These are phyloP conservation scores for Rhinoderma darwinii DNA, from an alignment of 2,113 vertebrate species.

Conservation along the genomic window DNA sequence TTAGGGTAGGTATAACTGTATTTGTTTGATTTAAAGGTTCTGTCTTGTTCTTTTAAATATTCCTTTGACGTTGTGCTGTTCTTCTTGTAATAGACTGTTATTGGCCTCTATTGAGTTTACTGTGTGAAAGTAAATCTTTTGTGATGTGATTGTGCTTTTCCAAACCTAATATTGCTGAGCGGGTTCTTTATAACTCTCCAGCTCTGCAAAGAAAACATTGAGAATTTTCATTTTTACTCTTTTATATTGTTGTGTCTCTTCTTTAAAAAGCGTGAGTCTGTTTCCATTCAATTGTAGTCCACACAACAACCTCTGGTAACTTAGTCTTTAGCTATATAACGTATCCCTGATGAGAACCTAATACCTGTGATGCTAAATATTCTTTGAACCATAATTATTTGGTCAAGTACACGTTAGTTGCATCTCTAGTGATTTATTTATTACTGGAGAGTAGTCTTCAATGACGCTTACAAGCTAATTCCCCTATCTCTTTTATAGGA, in stretches of 20 bases:
- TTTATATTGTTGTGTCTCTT: slow-evolving; percentile 74
- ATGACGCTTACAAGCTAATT: no score
- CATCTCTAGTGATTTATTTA: neutral
- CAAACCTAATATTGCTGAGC: slow-evolving; percentile 89
- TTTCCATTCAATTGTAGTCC: slow-evolving; percentile 60
- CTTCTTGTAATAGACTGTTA: slow-evolving; percentile 92
- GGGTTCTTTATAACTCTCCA: slow-evolving; percentile 82
- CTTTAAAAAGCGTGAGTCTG: slow-evolving; percentile 64
- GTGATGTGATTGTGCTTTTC: slow-evolving; percentile 89
- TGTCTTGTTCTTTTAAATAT: slow-evolving; percentile 86
- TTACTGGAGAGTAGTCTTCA: no score
- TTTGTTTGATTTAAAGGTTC: slow-evolving; percentile 83
- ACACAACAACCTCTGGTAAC: slow-evolving; percentile 64
- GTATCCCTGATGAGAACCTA: neutral
- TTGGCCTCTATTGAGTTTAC: slow-evolving; percentile 95
- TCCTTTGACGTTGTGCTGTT: slow-evolving; percentile 77
- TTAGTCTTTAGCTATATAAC: neutral
- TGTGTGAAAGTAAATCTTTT: slow-evolving; percentile 91
- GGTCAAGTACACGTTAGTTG: neutral
- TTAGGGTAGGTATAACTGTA: slow-evolving; percentile 77
- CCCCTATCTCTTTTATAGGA: no score
- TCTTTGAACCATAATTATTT: no score
- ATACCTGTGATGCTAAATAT: neutral
- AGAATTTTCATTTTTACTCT: slow-evolving; percentile 98
- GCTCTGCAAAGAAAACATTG: slow-evolving; percentile 80